These are phyloP conservation scores for Eilema griseolum DNA, from an alignment of 2,888 invertebrate genomes.

Conservation along the genomic window DNA sequence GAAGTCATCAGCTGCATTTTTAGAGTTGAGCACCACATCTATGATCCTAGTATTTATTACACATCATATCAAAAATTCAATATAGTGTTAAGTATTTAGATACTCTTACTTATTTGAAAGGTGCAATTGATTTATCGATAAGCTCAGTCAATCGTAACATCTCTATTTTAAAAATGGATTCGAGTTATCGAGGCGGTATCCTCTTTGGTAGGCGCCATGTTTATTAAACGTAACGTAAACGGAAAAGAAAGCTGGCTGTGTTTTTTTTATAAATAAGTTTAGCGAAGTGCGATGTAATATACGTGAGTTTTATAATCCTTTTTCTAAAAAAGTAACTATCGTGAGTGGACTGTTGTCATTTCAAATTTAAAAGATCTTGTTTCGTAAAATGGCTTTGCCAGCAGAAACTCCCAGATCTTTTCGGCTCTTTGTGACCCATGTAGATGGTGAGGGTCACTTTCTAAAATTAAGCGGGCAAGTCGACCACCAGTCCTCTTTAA, in stretches of 20 bases:
- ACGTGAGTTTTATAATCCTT: constrained; percentile 42
- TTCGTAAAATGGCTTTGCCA: constrained; percentile 71
- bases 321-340: constrained; percentile 61
- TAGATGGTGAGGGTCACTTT: constrained; percentile 90
- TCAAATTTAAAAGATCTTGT: constrained; percentile 32
- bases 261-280: constrained; percentile 60
- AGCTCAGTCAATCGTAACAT: background rate
- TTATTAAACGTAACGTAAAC: constrained; percentile 81
- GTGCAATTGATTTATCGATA: background rate
- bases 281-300: constrained; percentile 60
- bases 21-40: too few species aligned
- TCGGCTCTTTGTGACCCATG: constrained; percentile 88
- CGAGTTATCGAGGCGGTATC: constrained; percentile 20
- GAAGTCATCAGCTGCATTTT: too few species aligned
- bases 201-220: constrained; percentile 67
- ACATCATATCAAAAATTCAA: too few species aligned
- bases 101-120: too few species aligned
- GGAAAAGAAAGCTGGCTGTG: constrained; percentile 79
- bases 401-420: constrained; percentile 72
- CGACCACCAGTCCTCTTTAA: constrained; percentile 85
- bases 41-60: too few species aligned
- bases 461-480: constrained; percentile 91
- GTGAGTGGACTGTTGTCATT: constrained; percentile 59
- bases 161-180: constrained; percentile 36
- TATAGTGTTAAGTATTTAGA: too few species aligned